Evolutionary conservation across 2,113 vertebrate species (phyloP).

Genomic region (Setophaga petechia): DNA sequence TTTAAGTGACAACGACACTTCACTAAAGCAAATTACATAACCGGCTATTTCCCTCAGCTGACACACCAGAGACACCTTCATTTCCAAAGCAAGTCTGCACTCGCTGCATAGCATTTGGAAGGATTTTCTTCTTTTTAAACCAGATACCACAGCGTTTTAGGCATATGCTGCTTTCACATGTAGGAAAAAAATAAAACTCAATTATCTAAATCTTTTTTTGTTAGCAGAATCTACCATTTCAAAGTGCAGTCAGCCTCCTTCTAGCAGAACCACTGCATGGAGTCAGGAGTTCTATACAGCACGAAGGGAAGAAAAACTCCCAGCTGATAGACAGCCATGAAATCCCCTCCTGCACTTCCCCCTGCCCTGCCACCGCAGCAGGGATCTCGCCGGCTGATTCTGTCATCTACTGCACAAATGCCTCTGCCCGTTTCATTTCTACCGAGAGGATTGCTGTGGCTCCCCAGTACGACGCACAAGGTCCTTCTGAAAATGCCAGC

Average conservation of each 20-base stretch:
- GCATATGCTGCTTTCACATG: neutral
- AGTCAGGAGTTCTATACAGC: neutral
- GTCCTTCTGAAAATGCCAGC: neutral
- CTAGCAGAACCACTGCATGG: neutral
- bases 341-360: neutral
- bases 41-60: neutral
- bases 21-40: neutral
- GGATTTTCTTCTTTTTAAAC: neutral
- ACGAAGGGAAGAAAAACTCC: neutral
- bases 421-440: neutral
- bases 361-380: neutral
- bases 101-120: neutral
- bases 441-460: neutral
- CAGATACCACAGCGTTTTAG: neutral
- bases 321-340: neutral
- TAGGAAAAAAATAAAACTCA: neutral
- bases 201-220: neutral
- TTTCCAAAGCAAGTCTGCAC: constrained; percentile 4
- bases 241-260: neutral
- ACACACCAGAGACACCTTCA: neutral
- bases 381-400: rapidly evolving
- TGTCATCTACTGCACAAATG: neutral
- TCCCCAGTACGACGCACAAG: rapidly evolving
- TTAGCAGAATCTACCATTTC: neutral
- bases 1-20: constrained; percentile 28